Percentiles rank a stretch among this genome's conserved stretches.
Conservation (phyloP, 1,140 invertebrate species). For the Galleria mellonella region DNA sequence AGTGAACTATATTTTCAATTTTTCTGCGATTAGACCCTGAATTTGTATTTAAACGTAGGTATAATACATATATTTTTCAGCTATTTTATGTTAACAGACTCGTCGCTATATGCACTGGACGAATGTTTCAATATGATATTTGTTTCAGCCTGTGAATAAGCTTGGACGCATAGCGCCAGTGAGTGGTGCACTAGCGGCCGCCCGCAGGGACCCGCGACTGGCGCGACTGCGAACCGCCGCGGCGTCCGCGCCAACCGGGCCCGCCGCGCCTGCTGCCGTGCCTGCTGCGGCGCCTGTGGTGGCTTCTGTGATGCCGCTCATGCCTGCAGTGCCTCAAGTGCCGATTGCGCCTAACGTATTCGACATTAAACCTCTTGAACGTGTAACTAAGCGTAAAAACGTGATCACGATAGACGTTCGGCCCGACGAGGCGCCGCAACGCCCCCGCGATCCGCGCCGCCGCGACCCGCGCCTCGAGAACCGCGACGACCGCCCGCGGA, state of each 20-base stretch:
- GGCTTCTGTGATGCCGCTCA: slow-evolving; percentile 11
- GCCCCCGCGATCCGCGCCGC: slow-evolving; percentile 21
- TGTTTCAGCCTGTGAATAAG: slow-evolving; percentile 45
- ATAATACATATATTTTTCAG: no score
- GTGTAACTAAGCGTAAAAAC: slow-evolving; percentile 60
- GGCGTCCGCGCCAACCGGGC: neutral
- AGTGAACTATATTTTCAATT: no score
- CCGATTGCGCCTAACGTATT: slow-evolving; percentile 52
- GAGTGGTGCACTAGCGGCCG: slow-evolving; percentile 76
- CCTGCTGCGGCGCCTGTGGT: neutral
- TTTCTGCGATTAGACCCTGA: no score
- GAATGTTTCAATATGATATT: slow-evolving; percentile 1
- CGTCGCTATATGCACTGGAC: neutral
- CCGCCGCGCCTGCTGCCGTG: slow-evolving; percentile 3
- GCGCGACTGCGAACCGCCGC: slow-evolving; percentile 21
- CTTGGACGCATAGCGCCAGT: slow-evolving; percentile 77
- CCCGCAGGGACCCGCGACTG: slow-evolving; percentile 55
- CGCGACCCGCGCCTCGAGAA: slow-evolving; percentile 26
- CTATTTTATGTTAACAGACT: no score
- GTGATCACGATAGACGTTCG: slow-evolving; percentile 59
- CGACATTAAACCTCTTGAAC: slow-evolving; percentile 55
- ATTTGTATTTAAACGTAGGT: no score
- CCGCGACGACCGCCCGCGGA: neutral
- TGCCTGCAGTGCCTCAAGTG: slow-evolving; percentile 6
- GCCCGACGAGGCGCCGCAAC: slow-evolving; percentile 14